Evolutionary conservation across 1,140 invertebrate genomes (phyloP), one percentile per base, ranked within the genome.

Genomic region (Drosophila tani): DNA sequence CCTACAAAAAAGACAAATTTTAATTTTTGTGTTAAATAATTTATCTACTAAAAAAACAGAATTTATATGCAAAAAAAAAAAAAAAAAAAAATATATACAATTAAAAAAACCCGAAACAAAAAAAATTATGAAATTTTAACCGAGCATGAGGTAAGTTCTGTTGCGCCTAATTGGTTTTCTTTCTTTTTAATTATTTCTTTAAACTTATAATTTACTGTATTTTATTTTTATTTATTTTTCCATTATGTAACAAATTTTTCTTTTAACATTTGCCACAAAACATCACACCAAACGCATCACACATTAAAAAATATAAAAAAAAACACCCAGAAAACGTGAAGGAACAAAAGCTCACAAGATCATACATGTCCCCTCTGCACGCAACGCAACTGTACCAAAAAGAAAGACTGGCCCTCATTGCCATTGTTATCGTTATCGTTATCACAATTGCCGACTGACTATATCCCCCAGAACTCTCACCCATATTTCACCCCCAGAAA

Each of bases 141-240:
- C 79, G 76, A 90, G 87, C 82, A 85, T 91, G 86, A 90, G 87
- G 87, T 90, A 91, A 90, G 86, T 91, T 90, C 79, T 91, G 82
- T 90, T 90, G 82, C 73, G 82, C 80, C 79, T 86, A 85, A 90
- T 90, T 90, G 85, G 85, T 82, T 82, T 53, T 65, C 45, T 75
- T 80, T 82, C 67, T 49, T 53, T 75, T 62, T 80, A 77, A 56
- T 64, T 57, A 67, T 53, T 75, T 69, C 53, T 24, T 24, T 24
- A 24, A 24, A 32, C 38, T 68, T 49, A 38, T 75, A 32, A 67
- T 65, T 83, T 46, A 41, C 62, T 58, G 70, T 67, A 62, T 79
- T 63, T 58, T 24, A 24, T 24, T 24, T 24, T 24, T 24, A 24
- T 24, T 81, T 41, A 70, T 63, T 45, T 79, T 73, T 73, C 73